A percentile compares a stretch with the other conserved stretches of the same genome.
Evolutionary conservation across 2,797 vertebrate genomes (phyloP).

Genomic region (Muscicapa comitata): DNA sequence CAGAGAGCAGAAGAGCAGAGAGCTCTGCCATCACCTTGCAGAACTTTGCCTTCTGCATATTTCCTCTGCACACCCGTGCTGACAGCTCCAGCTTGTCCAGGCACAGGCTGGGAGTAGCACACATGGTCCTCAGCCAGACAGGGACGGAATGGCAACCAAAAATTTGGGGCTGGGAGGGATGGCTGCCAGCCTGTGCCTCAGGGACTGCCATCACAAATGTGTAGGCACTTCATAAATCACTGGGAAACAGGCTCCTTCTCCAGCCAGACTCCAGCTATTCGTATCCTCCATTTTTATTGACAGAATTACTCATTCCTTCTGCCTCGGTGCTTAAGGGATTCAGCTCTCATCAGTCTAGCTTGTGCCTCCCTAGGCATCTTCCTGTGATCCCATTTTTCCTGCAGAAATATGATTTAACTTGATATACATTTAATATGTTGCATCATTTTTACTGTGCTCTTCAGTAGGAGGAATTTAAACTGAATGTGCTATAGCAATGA

Average conservation of each 20-base stretch:
- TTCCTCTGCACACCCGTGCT: neutral
- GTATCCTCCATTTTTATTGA: neutral
- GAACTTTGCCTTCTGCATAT: neutral
- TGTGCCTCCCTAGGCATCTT: neutral
- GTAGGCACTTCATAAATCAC: neutral
- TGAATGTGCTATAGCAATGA: constrained; percentile 5
- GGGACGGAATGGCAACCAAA: neutral
- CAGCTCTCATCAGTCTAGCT: neutral
- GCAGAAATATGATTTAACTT: constrained; percentile 17
- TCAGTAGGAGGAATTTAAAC: neutral
- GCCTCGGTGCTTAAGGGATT: neutral
- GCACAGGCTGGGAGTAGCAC: neutral
- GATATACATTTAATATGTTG: neutral
- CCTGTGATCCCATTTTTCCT: neutral
- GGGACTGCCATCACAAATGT: neutral
- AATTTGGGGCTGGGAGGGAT: neutral
- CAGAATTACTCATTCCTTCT: constrained; percentile 6
- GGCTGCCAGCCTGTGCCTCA: neutral
- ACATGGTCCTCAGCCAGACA: neutral
- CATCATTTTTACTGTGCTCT: neutral
- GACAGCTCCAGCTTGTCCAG: neutral
- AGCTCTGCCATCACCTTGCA: neutral
- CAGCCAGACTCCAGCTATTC: neutral
- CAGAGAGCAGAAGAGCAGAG: rapidly evolving
- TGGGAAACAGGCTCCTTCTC: neutral